Conservation (phyloP, 2,797 vertebrate genomes). For the Premnoplex brunnescens region DNA sequence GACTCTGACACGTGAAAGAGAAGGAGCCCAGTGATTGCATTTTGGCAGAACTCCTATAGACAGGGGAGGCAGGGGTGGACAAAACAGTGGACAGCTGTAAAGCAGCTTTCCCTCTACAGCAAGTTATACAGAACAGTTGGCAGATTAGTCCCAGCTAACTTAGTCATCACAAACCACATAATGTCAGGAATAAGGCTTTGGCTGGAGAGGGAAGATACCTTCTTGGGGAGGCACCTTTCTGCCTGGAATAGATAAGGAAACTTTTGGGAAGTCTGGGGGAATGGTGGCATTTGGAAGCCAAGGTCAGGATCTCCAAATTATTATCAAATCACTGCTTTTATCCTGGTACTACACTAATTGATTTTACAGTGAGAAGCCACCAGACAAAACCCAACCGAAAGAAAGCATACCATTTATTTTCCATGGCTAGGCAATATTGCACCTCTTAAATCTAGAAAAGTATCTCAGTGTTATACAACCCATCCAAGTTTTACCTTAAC, state of each 20-base stretch:
- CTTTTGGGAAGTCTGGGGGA: neutral
- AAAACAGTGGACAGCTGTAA: neutral
- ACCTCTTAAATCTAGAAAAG: neutral
- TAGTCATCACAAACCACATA: neutral
- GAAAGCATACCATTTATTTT: neutral
- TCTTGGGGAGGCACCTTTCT: neutral
- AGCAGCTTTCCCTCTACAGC: neutral
- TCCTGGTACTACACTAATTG: neutral
- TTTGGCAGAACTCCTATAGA: neutral
- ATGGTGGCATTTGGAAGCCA: neutral
- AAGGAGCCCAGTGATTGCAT: neutral
- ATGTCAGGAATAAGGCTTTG: neutral
- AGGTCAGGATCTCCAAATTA: neutral
- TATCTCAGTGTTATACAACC: neutral
- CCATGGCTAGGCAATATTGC: neutral
- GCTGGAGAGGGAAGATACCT: neutral
- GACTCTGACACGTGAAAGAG: neutral
- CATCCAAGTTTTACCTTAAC: constrained; percentile 4
- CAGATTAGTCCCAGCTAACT: neutral
- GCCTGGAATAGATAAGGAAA: neutral
- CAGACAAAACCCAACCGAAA: neutral
- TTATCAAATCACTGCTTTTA: neutral
- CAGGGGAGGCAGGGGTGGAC: no score
- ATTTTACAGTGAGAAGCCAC: neutral
- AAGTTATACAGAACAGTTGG: neutral